Conservation (phyloP, 2,888 invertebrate species). For the Mesorhabditis spiculigera region DNA sequence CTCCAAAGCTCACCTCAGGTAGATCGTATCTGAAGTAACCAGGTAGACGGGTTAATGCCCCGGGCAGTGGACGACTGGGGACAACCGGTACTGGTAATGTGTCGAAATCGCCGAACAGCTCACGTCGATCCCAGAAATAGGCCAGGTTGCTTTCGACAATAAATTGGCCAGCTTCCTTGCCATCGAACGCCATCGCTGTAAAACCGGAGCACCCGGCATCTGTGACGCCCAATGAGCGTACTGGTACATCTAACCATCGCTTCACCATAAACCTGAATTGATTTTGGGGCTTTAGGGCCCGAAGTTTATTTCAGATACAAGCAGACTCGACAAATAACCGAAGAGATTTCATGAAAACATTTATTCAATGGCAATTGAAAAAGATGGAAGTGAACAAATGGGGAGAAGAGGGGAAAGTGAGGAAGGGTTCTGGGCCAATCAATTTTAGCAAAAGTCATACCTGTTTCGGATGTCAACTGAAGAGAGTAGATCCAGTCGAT, state of each 20-base stretch:
- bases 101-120: not conserved
- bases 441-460: slow-evolving; percentile 7
- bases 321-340: too few species aligned
- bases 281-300: not conserved
- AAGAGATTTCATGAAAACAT: too few species aligned
- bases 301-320: not conserved
- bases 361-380: not conserved
- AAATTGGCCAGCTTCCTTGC: not conserved
- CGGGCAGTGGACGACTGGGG: not conserved
- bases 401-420: not conserved
- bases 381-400: slow-evolving; percentile 8
- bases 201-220: not conserved
- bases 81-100: not conserved
- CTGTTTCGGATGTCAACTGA: slow-evolving; percentile 62
- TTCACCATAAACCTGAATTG: not conserved
- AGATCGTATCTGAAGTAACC: not conserved
- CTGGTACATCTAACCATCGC: not conserved
- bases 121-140: not conserved
- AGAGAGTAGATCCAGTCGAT: slow-evolving; percentile 87
- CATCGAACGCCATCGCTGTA: not conserved
- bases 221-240: not conserved
- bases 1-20: not conserved
- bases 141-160: not conserved
- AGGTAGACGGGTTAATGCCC: not conserved
- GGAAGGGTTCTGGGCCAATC: slow-evolving; percentile 3